Percentiles rank a stretch among this genome's conserved stretches.
Conservation (phyloP, 2,113 vertebrate species). For the Dipodomys spectabilis region DNA sequence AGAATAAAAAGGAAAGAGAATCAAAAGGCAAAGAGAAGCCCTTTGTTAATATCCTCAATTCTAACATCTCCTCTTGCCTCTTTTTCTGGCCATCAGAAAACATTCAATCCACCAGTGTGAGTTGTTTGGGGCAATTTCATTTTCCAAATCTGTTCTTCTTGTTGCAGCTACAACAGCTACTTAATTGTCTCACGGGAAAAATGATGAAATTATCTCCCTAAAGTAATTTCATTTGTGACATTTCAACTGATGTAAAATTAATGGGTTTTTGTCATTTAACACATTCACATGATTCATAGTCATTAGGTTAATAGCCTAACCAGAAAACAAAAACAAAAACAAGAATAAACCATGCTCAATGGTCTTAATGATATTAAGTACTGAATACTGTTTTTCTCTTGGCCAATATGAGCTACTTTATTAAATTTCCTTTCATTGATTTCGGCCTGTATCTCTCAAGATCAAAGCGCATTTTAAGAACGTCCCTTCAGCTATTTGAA, state of each 20-base stretch:
- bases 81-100: background rate
- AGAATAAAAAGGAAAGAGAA: background rate
- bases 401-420: background rate
- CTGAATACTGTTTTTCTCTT: constrained; percentile 33
- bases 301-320: background rate
- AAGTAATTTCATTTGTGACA: constrained; percentile 3
- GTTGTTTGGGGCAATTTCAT: background rate
- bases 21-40: background rate
- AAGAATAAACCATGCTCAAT: background rate
- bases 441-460: constrained; percentile 35
- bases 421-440: constrained; percentile 52
- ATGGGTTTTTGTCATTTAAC: background rate
- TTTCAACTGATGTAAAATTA: background rate
- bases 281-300: background rate
- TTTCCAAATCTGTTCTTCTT: constrained; percentile 9
- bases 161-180: background rate
- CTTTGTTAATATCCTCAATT: too few species aligned
- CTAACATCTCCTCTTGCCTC: background rate
- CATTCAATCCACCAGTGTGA: background rate
- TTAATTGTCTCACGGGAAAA: background rate
- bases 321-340: too few species aligned
- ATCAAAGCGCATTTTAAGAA: constrained; percentile 51
- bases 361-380: background rate
- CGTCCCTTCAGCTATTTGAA: background rate
- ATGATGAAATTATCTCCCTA: constrained; percentile 5